Percentiles rank a stretch among this genome's conserved stretches.
These are phyloP conservation scores for Chloroceryle amazona DNA, from an alignment of 2,797 vertebrate species.

Conservation along the genomic window DNA sequence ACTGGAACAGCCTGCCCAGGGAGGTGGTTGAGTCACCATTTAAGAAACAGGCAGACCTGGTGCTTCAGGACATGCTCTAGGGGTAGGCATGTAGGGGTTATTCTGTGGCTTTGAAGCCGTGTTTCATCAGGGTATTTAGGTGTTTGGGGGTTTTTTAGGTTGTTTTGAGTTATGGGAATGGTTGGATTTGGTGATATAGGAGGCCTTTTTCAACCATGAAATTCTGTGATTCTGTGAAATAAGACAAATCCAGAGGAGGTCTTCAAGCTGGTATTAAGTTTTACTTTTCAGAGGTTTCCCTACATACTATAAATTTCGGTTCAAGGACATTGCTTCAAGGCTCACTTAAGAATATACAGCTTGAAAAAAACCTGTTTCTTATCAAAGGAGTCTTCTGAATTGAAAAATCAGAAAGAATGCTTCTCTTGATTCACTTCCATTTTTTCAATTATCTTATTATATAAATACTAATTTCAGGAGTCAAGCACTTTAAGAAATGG, in stretches of 20 bases:
- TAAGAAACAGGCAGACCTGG: too few species aligned
- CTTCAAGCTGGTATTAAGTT: neutral
- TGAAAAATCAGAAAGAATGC: neutral
- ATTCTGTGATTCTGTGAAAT: neutral
- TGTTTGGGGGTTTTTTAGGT: too few species aligned
- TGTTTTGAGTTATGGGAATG: too few species aligned
- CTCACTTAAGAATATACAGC: neutral
- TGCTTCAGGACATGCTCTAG: too few species aligned
- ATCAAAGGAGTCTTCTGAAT: neutral
- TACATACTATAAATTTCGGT: neutral
- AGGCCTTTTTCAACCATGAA: too few species aligned
- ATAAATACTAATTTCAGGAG: neutral
- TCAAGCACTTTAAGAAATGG: neutral
- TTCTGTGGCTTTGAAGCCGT: too few species aligned
- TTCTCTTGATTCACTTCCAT: neutral
- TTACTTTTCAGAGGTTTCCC: neutral
- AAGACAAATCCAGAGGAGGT: neutral
- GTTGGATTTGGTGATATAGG: too few species aligned
- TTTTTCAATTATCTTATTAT: neutral
- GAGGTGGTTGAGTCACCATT: too few species aligned
- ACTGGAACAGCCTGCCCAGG: too few species aligned
- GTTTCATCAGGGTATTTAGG: too few species aligned
- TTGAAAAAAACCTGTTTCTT: neutral
- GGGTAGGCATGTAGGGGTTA: too few species aligned
- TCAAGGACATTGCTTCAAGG: neutral